Evolutionary conservation across 1,140 invertebrate genomes (phyloP).

Genomic region (Rhyzopertha dominica): DNA sequence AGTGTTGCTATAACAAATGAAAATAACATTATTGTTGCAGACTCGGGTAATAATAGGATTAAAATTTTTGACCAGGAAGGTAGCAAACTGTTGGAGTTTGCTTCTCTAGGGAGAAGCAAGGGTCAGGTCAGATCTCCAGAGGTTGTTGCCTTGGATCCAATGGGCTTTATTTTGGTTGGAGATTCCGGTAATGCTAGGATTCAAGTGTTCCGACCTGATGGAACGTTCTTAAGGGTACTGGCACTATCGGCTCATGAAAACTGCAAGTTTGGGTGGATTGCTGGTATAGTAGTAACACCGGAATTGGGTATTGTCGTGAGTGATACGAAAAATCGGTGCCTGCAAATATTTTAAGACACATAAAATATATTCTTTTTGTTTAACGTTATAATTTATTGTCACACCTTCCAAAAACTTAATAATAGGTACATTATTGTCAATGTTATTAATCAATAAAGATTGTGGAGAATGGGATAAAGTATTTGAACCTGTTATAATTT

Average conservation of each 20-base stretch:
- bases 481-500: too few relatives aligned
- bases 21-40: conserved; percentile 53
- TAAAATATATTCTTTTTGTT: too few relatives aligned
- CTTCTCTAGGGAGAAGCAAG: conserved; percentile 54
- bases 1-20: conserved; percentile 56
- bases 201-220: conserved; percentile 65
- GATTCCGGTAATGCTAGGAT: conserved; percentile 73
- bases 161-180: conserved; percentile 69
- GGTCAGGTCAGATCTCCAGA: conserved; percentile 64
- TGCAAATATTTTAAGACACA: conserved; percentile 68
- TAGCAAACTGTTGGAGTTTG: conserved; percentile 52
- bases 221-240: conserved; percentile 59
- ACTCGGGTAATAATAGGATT: conserved; percentile 62
- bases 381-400: too few relatives aligned
- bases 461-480: too few relatives aligned
- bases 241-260: conserved; percentile 54
- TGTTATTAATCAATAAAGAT: too few relatives aligned
- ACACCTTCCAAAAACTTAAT: too few relatives aligned
- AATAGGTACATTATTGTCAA: too few relatives aligned
- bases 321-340: conserved; percentile 65
- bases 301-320: conserved; percentile 63
- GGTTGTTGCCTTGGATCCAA: conserved; percentile 61
- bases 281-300: conserved; percentile 60
- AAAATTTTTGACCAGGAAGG: conserved; percentile 55
- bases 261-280: conserved; percentile 65